Evolutionary conservation across 1,140 invertebrate species (phyloP).

Genomic region (Drosophila grimshawi): DNA sequence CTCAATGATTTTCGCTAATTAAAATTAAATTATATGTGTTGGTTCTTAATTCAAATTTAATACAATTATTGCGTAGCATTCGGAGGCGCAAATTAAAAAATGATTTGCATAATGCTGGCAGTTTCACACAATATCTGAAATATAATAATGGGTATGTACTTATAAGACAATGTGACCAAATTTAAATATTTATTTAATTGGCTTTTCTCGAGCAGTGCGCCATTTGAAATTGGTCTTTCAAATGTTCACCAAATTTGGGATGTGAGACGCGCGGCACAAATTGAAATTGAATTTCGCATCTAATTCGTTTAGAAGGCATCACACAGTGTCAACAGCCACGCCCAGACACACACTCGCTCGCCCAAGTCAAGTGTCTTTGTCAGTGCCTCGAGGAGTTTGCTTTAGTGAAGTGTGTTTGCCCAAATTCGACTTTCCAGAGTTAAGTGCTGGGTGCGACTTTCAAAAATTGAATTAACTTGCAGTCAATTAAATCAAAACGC

Average conservation of each 20-base stretch:
- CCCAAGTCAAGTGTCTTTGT: background rate
- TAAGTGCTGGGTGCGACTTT: conserved; percentile 29
- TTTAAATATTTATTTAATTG: conserved; percentile 81
- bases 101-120: conserved; percentile 31
- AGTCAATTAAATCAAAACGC: conserved; percentile 58
- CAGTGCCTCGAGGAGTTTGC: conserved; percentile 6
- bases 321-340: conserved; percentile 1
- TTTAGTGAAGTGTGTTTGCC: conserved; percentile 2
- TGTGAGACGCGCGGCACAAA: conserved; percentile 19
- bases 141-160: conserved; percentile 50
- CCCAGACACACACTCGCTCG: conserved; percentile 1
- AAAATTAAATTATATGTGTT: conserved; percentile 71
- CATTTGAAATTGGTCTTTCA: conserved; percentile 42
- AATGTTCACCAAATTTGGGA: conserved; percentile 28
- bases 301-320: conserved; percentile 62
- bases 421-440: conserved; percentile 4
- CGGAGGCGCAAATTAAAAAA: conserved; percentile 39
- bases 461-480: conserved; percentile 53
- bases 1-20: conserved; percentile 68
- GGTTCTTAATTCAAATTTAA: conserved; percentile 25
- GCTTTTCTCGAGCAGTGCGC: conserved; percentile 23
- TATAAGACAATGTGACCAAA: conserved; percentile 36
- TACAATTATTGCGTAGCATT: conserved; percentile 16
- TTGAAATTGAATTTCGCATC: conserved; percentile 59
- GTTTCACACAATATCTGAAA: conserved; percentile 48